Conservation (phyloP, 1,140 invertebrate species). For the Marisa cornuarietis region DNA sequence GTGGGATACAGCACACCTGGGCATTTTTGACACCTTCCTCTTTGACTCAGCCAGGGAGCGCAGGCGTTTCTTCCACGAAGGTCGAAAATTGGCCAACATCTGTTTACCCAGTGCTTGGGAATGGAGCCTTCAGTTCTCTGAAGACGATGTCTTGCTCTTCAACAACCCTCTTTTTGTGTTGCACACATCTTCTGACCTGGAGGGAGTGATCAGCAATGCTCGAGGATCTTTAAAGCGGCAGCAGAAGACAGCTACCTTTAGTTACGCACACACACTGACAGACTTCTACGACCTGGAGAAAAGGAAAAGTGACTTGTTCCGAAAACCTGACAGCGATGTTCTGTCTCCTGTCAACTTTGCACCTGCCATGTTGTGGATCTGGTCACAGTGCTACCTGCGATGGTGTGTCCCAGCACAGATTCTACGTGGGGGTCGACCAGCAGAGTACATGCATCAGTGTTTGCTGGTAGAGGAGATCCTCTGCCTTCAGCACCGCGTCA, state of each 20-base stretch:
- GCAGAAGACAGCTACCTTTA: constrained; percentile 27
- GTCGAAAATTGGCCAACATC: constrained; percentile 36
- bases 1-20: constrained; percentile 87
- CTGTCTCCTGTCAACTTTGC: constrained; percentile 39
- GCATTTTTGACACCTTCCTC: constrained; percentile 91
- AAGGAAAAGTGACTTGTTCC: constrained; percentile 24
- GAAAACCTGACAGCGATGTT: constrained; percentile 36
- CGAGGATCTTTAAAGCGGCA: constrained; percentile 15
- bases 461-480: constrained; percentile 64
- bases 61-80: constrained; percentile 65
- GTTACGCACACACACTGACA: constrained; percentile 32
- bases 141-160: constrained; percentile 55
- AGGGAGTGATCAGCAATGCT: constrained; percentile 24
- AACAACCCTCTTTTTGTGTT: constrained; percentile 61
- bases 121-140: constrained; percentile 57
- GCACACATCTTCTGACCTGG: constrained; percentile 31
- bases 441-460: constrained; percentile 71
- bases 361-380: constrained; percentile 75
- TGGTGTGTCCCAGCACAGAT: constrained; percentile 87
- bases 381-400: constrained; percentile 88
- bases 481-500: constrained; percentile 51
- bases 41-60: constrained; percentile 76
- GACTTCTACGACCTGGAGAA: constrained; percentile 29
- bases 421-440: constrained; percentile 77
- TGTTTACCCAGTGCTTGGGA: constrained; percentile 58